Evolutionary conservation across 2,797 vertebrate species (phyloP).

Genomic region (Rhinichthys osculus): DNA sequence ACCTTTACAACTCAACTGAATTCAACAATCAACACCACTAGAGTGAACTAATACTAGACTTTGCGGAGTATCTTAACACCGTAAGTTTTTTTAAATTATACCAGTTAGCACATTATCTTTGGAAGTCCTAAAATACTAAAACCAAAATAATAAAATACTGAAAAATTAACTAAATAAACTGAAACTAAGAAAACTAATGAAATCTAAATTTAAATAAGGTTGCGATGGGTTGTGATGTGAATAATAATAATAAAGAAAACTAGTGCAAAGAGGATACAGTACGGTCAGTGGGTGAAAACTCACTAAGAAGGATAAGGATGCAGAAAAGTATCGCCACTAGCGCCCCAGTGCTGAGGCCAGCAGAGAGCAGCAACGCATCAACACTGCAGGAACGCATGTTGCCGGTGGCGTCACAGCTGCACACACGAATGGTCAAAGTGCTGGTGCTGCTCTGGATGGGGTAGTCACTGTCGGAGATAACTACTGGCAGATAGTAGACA

Average conservation of each 20-base stretch:
- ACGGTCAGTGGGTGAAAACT: conserved; percentile 49
- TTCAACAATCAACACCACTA: not conserved
- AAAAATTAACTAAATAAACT: not conserved
- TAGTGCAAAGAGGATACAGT: not conserved
- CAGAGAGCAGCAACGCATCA: conserved; percentile 80
- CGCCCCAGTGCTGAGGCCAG: conserved; percentile 84
- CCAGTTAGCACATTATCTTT: not conserved
- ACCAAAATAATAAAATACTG: not conserved
- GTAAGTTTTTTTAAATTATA: not conserved
- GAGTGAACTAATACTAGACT: not conserved
- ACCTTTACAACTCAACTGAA: not conserved
- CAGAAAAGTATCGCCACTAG: conserved; percentile 86
- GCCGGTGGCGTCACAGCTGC: conserved; percentile 79
- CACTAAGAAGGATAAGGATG: conserved; percentile 83
- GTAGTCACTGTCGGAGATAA: conserved; percentile 86
- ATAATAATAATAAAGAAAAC: not conserved
- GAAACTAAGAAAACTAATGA: not conserved
- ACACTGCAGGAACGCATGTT: conserved; percentile 83
- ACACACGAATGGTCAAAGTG: conserved; percentile 84
- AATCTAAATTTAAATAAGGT: not conserved
- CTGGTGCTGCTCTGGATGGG: conserved; percentile 85
- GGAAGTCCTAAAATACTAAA: not conserved
- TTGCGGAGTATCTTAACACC: not conserved
- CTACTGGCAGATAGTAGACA: conserved; percentile 83
- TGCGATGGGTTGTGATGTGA: not conserved